These are phyloP conservation scores for Larimichthys polyactis DNA, from an alignment of 2,113 vertebrate species.

Conservation along the genomic window DNA sequence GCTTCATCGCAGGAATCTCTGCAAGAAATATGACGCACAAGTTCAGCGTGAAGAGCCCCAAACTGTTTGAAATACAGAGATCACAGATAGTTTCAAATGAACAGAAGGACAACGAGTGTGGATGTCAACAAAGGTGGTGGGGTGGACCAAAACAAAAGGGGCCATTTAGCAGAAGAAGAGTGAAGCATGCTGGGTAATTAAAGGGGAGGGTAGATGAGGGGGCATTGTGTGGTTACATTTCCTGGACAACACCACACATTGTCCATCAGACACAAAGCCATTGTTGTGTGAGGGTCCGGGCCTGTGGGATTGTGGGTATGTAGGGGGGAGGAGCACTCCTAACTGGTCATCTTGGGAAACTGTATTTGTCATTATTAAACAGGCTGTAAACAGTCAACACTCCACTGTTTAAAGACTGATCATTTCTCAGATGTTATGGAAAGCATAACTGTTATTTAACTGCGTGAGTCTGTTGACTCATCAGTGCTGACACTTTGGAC, in stretches of 20 bases:
- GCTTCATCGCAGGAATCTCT: slow-evolving; percentile 69
- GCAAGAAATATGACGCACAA: slow-evolving; percentile 38
- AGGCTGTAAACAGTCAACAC: slow-evolving; percentile 11
- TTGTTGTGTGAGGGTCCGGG: slow-evolving; percentile 63
- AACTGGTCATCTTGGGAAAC: slow-evolving; percentile 41
- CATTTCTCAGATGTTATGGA: neutral
- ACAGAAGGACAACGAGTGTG: slow-evolving; percentile 34
- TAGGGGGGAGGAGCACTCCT: neutral
- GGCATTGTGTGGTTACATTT: slow-evolving; percentile 61
- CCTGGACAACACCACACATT: slow-evolving; percentile 73
- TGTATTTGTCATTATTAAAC: slow-evolving; percentile 32
- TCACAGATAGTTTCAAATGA: slow-evolving; percentile 1
- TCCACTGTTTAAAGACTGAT: neutral
- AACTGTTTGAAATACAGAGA: slow-evolving; percentile 3
- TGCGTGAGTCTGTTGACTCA: neutral
- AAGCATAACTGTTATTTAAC: neutral
- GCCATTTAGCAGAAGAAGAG: slow-evolving; percentile 56
- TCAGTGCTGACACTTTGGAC: neutral
- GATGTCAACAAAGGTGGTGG: slow-evolving; percentile 62
- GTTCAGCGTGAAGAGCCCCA: neutral
- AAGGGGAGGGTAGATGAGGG: slow-evolving; percentile 59
- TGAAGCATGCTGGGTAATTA: slow-evolving; percentile 77
- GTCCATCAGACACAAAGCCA: slow-evolving; percentile 69
- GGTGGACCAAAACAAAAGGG: slow-evolving; percentile 62
- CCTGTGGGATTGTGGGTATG: slow-evolving; percentile 44